Evolutionary conservation across 2,888 invertebrate species (phyloP).

Genomic region (Cephalotes varians): DNA sequence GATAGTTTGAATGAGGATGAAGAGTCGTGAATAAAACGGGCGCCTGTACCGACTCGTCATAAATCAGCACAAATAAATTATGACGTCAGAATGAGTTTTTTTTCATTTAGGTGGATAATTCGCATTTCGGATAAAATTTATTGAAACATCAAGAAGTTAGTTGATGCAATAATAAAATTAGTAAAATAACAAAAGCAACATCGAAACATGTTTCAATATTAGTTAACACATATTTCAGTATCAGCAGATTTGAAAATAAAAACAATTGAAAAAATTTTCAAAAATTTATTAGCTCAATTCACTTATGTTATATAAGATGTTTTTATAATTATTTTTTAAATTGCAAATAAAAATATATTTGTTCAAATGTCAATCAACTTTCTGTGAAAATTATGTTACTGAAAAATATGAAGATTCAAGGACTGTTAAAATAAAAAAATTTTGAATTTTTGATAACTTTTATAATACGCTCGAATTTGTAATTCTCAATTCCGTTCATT

Average conservation of each 20-base stretch:
- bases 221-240: neutral
- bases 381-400: neutral
- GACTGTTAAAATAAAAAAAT: neutral
- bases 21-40: slow-evolving; percentile 39
- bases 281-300: neutral
- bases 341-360: neutral
- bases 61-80: slow-evolving; percentile 47
- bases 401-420: neutral
- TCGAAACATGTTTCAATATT: neutral
- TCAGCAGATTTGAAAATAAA: neutral
- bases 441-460: neutral
- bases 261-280: neutral
- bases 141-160: neutral
- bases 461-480: neutral
- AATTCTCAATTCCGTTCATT: slow-evolving; percentile 10
- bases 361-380: neutral
- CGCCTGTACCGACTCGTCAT: slow-evolving; percentile 27
- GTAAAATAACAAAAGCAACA: neutral
- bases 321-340: neutral
- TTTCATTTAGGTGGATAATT: slow-evolving; percentile 6
- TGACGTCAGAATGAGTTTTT: slow-evolving; percentile 14
- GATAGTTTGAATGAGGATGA: slow-evolving; percentile 49
- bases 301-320: neutral
- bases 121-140: neutral
- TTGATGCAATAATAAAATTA: neutral